Evolutionary conservation across 2,888 invertebrate genomes (phyloP), one percentile per base, ranked within the genome.

Genomic region (Archips crataeganus): DNA sequence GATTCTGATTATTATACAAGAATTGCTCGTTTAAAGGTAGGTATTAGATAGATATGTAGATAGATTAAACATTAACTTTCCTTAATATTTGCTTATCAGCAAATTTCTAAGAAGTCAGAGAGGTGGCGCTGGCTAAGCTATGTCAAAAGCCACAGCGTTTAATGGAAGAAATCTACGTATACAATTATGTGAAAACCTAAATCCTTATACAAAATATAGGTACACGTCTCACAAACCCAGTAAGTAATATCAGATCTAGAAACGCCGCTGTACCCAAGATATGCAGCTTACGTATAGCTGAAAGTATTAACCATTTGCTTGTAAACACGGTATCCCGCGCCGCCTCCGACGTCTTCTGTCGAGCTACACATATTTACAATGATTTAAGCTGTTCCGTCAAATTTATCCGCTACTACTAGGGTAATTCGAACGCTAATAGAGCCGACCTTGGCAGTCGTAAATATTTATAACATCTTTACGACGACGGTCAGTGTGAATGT

Each of bases 401-500:
- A 83, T 85, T 82, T 83, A 85, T 70, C 77, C 72, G 72, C 80
- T 80, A 70, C 74, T 74, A 72, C 66, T 83, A 71, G 82, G 77
- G 80, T 85, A 87, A 87, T 87, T 86, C 83, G 80, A 78, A 78
- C 84, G 78, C 86, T 88, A 87, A 86, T 87, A 87, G 85, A 82
- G 77, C 74, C 80, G 83, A 85, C 91, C 91, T 91, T 92, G 91
- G 85, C 85, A 86, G 81, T 85, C 81, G 83, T 88, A 88, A 90
- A 89, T 86, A 88, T 90, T 88, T 90, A 87, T 87, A 88, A 84
- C 87, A 79, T 80, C 81, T 84, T 84, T 84, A 87, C 86, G 86
- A 84, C 86, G 88, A 84, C 86, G 88, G 84, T 87, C 88, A 89
- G 85, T 89, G 89, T 90, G 88, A 90, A 90, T 90, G 88, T 87